Evolutionary conservation across 2,888 invertebrate species (phyloP), one percentile per base, ranked within the genome.

Genomic region (Sarcophaga carnaria): DNA sequence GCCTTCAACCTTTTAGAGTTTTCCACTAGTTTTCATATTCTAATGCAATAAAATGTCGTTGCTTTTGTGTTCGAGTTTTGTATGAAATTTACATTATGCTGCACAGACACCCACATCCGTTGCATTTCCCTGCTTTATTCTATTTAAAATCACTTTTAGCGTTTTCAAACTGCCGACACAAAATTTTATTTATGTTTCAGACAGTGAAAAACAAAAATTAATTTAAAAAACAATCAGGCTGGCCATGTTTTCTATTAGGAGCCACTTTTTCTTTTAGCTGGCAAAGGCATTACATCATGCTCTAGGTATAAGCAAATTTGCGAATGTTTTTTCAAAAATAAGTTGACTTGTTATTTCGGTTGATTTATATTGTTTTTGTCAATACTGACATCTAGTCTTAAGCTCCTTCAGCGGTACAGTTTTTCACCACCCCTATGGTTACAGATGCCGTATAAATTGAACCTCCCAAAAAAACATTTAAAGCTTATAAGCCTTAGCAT

Each of bases 1-100:
- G 54, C 54, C 10, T 54, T 54, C 14, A 54, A 54, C 54, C 17
- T 17, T 14, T 54, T 17, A 54, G 17, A 14, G 54, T 54, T 17
- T 54, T 54, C 10, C 54, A 54, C 14, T 49, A 14, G 49, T 49
- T 49, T 49, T 49, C 49, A 49, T 11, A 49, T 49, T 49, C 49
- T 11, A 49, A 49, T 49, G 49, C 54, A 54, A 54, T 54, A 54
- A 54, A 54, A 54, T 54, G 54, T 54, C 17, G 17, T 54, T 54
- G 3, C 10, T 54, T 54, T 54, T 54, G 54, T 4, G 5, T 54
- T 4, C 17, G 4, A 67, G n/a, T 22, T 67, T 37, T n/a, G 1
- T 25, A 69, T 77, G 77, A 54, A 67, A 77, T 77, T 78, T 78
- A 78, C 69, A 69, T 78, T 78, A 78, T 69, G 77, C 69, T 62